Evolutionary conservation across 1,140 invertebrate genomes (phyloP), one percentile per base, ranked within the genome.

Genomic region (Drosophila tani): DNA sequence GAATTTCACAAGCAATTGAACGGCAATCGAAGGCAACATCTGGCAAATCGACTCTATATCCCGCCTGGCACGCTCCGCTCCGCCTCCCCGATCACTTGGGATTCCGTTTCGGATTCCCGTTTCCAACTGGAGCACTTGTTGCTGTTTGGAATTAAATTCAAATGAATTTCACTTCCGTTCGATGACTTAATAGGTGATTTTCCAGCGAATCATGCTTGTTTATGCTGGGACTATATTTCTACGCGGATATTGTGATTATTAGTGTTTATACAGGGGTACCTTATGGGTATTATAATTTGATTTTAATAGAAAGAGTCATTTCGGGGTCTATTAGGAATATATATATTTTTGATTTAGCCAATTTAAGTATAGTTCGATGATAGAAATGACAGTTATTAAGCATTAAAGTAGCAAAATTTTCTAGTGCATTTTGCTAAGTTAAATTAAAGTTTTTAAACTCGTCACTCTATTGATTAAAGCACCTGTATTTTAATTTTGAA

Each of bases 1-100:
- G 47, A 60, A 66, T 73, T 77, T 80, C 68, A 73, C 62, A 77
- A 78, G 58, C 78, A 78, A 80, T 80, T 80, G 67, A 78, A 80
- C n/a, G 51, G 49, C 60, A 71, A 76, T 76, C 62, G 68, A 65
- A 69, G 43, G 15, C 66, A 62, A 65, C 60, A 71, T 65, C 49
- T 66, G 60, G 50, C 47, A 17, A 41, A 32, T 64, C 21, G 32
- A 51, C 24, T 53, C 47, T 50, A 56, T 55, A 40, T 56, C 9
- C 35, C 55, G 60, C 35, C 60, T 53, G 60, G 32, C 60, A 63
- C 47, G 60, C 49, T 63, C 32, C 51, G 19, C 29, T 21, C 17
- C 59, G 21, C 15, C 19, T 62, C 24, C n/a, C 50, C 50, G 47
- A 49, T 11, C 15, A 35, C 29, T 24, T 24, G 19, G 32, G 32